Percentiles rank a stretch among this genome's conserved stretches.
Conservation (phyloP, 2,113 vertebrate species). For the Rhodinocichla rosea region DNA sequence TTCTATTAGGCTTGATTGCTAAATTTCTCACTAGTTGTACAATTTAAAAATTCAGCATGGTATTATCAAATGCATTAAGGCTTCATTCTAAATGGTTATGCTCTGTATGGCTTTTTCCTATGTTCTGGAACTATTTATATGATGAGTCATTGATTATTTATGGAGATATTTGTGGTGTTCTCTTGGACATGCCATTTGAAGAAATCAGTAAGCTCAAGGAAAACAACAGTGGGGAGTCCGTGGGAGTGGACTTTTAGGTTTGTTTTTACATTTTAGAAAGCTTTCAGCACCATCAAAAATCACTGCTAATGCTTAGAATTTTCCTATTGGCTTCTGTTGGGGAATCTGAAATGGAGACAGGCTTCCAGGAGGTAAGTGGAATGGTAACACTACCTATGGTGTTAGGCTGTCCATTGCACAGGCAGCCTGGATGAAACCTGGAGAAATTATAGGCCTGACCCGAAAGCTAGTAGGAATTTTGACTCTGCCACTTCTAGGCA, state of each 20-base stretch:
- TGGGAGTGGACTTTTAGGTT: not conserved
- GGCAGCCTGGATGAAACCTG: not conserved
- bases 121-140: conserved; percentile 23
- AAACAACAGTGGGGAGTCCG: not conserved
- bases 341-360: not conserved
- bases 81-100: not conserved
- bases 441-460: not conserved
- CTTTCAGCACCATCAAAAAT: not conserved
- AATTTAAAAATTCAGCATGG: not conserved
- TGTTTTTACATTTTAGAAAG: not conserved
- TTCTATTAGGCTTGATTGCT: not conserved
- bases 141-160: conserved; percentile 15
- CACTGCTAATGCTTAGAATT: not conserved
- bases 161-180: conserved; percentile 7
- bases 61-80: not conserved
- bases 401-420: not conserved
- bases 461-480: not conserved
- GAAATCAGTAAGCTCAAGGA: not conserved
- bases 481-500: not conserved
- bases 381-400: accelerated
- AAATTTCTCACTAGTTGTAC: not conserved
- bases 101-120: not conserved
- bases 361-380: not conserved
- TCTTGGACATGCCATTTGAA: not conserved
- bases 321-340: not conserved